Evolutionary conservation across 2,113 vertebrate genomes (phyloP).

Genomic region (Anser brachyrhynchus): DNA sequence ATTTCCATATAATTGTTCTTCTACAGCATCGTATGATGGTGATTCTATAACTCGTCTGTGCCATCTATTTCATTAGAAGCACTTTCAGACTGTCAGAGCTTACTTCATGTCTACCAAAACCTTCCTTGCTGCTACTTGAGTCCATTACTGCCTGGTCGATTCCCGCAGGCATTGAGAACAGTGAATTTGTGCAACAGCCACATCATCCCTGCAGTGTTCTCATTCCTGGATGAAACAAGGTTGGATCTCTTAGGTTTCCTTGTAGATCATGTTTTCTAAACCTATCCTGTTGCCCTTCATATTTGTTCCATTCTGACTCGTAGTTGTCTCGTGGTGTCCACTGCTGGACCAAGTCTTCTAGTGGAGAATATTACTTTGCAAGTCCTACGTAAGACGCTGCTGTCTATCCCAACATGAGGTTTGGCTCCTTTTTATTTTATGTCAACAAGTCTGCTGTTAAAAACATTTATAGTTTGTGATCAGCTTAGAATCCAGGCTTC

Average conservation of each 20-base stretch:
- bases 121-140: not conserved
- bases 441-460: no score
- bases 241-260: not conserved
- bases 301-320: not conserved
- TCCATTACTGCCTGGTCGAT: not conserved
- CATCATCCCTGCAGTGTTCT: rapidly evolving
- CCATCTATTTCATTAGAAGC: not conserved
- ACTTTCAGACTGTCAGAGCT: not conserved
- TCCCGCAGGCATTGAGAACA: not conserved
- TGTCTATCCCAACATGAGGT: not conserved
- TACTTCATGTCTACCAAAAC: not conserved
- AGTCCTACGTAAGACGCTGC: rapidly evolving
- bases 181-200: not conserved
- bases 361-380: not conserved
- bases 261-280: not conserved
- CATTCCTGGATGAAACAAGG: not conserved
- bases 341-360: not conserved
- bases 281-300: rapidly evolving
- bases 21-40: not conserved
- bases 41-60: not conserved
- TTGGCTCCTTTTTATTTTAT: not conserved
- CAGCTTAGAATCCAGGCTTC: not conserved
- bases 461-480: not conserved
- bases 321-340: rapidly evolving
- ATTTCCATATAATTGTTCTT: not conserved